Percentiles rank a stretch among this genome's conserved stretches.
These are phyloP conservation scores for Enhydra lutris DNA, from an alignment of 2,113 vertebrate genomes.

Conservation along the genomic window DNA sequence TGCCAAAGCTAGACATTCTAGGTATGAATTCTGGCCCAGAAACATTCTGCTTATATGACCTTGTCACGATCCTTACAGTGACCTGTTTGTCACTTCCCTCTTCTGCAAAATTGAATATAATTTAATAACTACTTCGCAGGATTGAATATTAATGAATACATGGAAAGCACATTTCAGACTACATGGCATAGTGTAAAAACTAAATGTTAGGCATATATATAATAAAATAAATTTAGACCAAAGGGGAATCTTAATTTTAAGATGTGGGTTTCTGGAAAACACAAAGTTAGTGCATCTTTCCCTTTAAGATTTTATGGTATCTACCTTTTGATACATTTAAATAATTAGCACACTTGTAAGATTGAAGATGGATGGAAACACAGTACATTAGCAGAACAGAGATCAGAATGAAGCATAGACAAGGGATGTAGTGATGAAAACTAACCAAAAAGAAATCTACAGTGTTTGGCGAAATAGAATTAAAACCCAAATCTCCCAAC, in stretches of 20 bases:
- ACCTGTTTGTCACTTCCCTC: not conserved
- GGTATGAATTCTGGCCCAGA: not conserved
- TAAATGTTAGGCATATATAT: not conserved
- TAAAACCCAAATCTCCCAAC: not conserved
- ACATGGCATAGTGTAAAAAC: not conserved
- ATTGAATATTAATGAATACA: not conserved
- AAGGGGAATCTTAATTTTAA: not conserved
- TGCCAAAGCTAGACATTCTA: not conserved
- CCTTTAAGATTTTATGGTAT: not conserved
- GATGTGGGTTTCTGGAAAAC: not conserved
- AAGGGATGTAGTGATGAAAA: not conserved
- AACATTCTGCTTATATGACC: not conserved
- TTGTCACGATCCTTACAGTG: not conserved
- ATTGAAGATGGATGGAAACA: not conserved
- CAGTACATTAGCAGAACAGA: not conserved
- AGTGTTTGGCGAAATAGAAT: not conserved
- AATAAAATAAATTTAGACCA: not conserved
- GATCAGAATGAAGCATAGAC: not conserved
- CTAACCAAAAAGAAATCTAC: not conserved
- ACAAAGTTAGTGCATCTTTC: not conserved
- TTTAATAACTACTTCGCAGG: not conserved
- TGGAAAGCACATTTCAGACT: not conserved
- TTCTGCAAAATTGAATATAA: not conserved
- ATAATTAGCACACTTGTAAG: not conserved
- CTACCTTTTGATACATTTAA: not conserved